Evolutionary conservation across 92 coral and sea anemone species (phyloP), one percentile per base, ranked within the genome.

Genomic region (Parazoanthus swiftii): DNA sequence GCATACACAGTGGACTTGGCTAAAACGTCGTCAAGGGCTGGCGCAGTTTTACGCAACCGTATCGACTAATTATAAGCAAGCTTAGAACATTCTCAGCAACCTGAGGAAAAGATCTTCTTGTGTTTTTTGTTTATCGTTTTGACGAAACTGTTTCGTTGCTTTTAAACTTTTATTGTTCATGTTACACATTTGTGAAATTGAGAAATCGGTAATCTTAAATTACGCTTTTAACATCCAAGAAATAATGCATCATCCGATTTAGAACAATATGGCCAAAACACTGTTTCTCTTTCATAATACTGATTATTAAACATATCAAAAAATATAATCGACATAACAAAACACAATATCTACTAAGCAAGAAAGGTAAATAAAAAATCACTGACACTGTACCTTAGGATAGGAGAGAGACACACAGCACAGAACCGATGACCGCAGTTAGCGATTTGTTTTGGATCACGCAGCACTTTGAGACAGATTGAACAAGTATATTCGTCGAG

Each of bases 401-500:
- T 29, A 14, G 86, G 77, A 46, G 42, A 23, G 10, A 82, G 86
- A 67, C 86, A 82, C 63, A 82, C 65, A 4, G 76, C 59, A 43
- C 86, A 68, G 42, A 82, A 82, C 23, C 86, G 77, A 82, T 82
- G 86, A 15, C 77, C 86, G 72, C 86, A 82, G 38, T 82, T 67
- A 7, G 86, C 86, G 13, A 82, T 82, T 48, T 82, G 86, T 44
- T 82, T 82, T 23, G 86, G 86, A 68, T 82, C 86, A 65, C 86
- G 86, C 5, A 82, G 59, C 77, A 72, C 51, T 63, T 82, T 82
- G 77, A 82, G 86, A 68, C 86, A 82, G 46, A 82, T 82, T 14
- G 77, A 42, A 18, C 86, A 68, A 16, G n/a, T 39, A 39, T 68
- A 82, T 44, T 82, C 86, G 39, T 82, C 86, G 13, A 77, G 77